Percentiles rank a stretch among this genome's conserved stretches.
phyloP scores from a whole-genome alignment of 2,797 vertebrate species.

The Sebastes hubbsi region DNA sequence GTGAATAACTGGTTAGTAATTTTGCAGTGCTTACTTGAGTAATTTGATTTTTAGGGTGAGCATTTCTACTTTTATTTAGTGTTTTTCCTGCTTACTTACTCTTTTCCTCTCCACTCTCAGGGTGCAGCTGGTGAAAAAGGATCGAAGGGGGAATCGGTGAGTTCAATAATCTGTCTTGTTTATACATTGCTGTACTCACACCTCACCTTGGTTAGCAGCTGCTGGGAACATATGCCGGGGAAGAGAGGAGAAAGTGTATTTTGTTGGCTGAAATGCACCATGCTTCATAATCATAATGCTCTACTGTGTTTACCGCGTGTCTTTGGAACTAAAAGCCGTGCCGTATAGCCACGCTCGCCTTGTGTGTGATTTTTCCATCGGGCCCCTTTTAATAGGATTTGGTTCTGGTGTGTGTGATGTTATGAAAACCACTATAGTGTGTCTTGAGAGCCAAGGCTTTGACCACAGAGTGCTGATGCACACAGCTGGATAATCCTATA shows the following conservation, averaged over 20 bases:
- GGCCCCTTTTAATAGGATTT: constrained; percentile 73
- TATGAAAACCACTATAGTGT: constrained; percentile 65
- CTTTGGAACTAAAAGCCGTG: constrained; percentile 55
- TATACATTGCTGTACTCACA: constrained; percentile 34
- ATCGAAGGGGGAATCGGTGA: constrained; percentile 89
- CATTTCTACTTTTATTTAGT: neutral
- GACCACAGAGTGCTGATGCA: constrained; percentile 70
- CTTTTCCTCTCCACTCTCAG: constrained; percentile 65
- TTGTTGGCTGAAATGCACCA: constrained; percentile 52
- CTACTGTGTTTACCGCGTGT: constrained; percentile 56
- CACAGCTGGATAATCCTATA: constrained; percentile 76
- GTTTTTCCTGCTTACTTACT: constrained; percentile 14
- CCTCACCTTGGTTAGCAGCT: constrained; percentile 54
- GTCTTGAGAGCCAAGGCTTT: constrained; percentile 63
- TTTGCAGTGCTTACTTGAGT: constrained; percentile 6
- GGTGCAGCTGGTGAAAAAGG: constrained; percentile 89
- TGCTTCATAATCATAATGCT: constrained; percentile 57
- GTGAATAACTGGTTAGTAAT: neutral
- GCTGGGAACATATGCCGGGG: constrained; percentile 50
- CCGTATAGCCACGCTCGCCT: constrained; percentile 47
- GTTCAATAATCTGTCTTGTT: constrained; percentile 66
- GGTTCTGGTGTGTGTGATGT: constrained; percentile 64
- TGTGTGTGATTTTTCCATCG: constrained; percentile 62
- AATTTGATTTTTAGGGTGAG: neutral
- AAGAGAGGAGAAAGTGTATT: constrained; percentile 27